Evolutionary conservation across 2,888 invertebrate genomes (phyloP).

Genomic region (Tenthredo notha): DNA sequence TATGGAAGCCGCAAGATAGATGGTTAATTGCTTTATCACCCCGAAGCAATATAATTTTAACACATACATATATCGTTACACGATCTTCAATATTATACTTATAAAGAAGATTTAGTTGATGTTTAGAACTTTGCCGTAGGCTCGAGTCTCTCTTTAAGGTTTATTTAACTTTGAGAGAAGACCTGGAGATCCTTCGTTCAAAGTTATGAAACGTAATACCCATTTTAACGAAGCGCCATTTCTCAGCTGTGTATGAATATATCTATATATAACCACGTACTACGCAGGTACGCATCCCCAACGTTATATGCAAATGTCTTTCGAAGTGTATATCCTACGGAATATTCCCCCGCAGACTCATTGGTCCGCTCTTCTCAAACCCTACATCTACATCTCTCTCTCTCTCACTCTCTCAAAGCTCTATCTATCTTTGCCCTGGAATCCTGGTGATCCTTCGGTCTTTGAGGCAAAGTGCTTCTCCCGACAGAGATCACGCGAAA

Average conservation of each 20-base stretch:
- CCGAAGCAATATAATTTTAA: neutral
- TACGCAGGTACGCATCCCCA: neutral
- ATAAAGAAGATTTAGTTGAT: neutral
- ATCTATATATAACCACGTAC: neutral
- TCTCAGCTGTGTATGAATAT: neutral
- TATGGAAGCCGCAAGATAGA: neutral
- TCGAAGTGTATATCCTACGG: neutral
- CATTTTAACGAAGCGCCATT: constrained; percentile 42
- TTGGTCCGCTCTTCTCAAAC: constrained; percentile 6
- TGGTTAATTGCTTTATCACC: constrained; percentile 26
- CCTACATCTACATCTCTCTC: neutral
- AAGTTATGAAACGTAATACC: constrained; percentile 45
- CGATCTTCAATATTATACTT: neutral
- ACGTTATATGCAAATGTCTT: constrained; percentile 19
- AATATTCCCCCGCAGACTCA: constrained; percentile 13
- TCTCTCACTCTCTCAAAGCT: neutral
- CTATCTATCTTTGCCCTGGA: neutral
- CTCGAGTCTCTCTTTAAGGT: constrained; percentile 3
- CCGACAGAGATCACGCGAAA: neutral
- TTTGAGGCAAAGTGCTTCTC: constrained; percentile 24
- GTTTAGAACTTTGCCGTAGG: constrained; percentile 21
- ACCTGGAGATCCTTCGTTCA: constrained; percentile 19
- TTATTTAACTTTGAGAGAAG: constrained; percentile 31
- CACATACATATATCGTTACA: neutral
- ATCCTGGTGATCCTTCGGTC: neutral